Base-by-base conservation (phyloP, 2,113 vertebrate genomes). In the Cairina moschata region DNA sequence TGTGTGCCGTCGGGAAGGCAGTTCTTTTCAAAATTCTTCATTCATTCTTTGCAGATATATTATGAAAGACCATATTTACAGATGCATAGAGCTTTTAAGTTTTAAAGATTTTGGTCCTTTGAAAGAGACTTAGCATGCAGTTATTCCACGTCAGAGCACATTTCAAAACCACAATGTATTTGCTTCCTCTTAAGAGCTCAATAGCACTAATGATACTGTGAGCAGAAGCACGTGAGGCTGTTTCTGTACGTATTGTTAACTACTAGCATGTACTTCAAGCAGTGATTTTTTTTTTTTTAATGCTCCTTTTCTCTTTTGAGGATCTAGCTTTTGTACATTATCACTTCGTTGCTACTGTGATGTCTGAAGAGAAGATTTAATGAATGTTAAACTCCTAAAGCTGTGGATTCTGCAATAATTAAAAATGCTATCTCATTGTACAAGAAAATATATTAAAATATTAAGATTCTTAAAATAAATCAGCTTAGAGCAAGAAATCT, bases 401-500 rank as follows among this genome's bases (percentile, higher is more conserved):
- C 59, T 83, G n/a, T 69, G 42, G 36, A 38, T 63, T 94, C 60
- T 72, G 65, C 74, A 71, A 11, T 89, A 76, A 89, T 87, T 94
- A 56, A 68, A 88, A 91, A 18, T 55, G 3, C 6, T 91, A 63
- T 18, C 46, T 74, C 59, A 38, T 31, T 91, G 31, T 73, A 44
- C 29, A 76, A 87, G 84, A 81, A 86, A 88, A 86, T 67, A 40
- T 36, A 75, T 89, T 62, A 23, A 73, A 88, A 66, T 80, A 17
- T 56, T 91, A 84, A 79, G 6, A 8, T 82, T 92, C 69, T 95
- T 91, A 66, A 7, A 66, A 60, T 86, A 90, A 93, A 89, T 89
- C 69, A 91, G 52, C 74, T 91, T 87, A 86, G 88, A 84, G 83
- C 34, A 89, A 86, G 54, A 94, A 88, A 86, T 78, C 22, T 63